Base-by-base conservation (phyloP, 2,113 vertebrate genomes). In the Seriola aureovittata region DNA sequence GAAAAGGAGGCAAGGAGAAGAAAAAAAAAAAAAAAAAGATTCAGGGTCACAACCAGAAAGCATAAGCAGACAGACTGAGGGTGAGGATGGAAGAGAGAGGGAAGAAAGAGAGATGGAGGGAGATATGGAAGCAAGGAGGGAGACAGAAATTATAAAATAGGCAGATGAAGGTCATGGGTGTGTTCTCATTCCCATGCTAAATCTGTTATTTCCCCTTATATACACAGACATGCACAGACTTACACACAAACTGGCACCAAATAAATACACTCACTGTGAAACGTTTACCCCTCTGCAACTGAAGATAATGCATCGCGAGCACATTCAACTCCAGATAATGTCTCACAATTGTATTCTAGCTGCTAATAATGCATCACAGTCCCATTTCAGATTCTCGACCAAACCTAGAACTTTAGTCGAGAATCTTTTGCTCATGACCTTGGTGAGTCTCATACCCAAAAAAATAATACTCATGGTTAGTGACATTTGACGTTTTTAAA, bases 21-120 rank as follows among this genome's bases (percentile, higher is more conserved):
- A 32, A 44, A 68, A 60, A 44, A 77, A 65, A 23, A 48, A n/a
- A 42, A 42, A 68, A 60, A 40, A 78, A 68, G 44, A 88, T 90
- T 85, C 76, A 88, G 70, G 82, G 77, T 88, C 88, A 88, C 88
- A 90, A 83, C 66, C 76, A 81, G 76, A 89, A 87, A 60, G 52
- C 63, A 89, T 90, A 71, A 82, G 55, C 19, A 19, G 59, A 64
- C 11, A 80, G 78, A 57, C 52, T 17, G 52, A 74, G 62, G 65
- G 50, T 59, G 70, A 85, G 58, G 55, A 69, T 36, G 38, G 48
- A 67, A 40, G 58, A 38, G 34, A 29, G 59, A 17, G 34, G 21
- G 55, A 63, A 21, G 38, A 81, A 36, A 55, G 57, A 50, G 50
- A 52, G 36, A 0, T 8, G 5, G 62, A 63, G 13, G 17, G 8